These are phyloP conservation scores for Paguma larvata DNA, from an alignment of 2,797 vertebrate genomes.

Conservation along the genomic window DNA sequence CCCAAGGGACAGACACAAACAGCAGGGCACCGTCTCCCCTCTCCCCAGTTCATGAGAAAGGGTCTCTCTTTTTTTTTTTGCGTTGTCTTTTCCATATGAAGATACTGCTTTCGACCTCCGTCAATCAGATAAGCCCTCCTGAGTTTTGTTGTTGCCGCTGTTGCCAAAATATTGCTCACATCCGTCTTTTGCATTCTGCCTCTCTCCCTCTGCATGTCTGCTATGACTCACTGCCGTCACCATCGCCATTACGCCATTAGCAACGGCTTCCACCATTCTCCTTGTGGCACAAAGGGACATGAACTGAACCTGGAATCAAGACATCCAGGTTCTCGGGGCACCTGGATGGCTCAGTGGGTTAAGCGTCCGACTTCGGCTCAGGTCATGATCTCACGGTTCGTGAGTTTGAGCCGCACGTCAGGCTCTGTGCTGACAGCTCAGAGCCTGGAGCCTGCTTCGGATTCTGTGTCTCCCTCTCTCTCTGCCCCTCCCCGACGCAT, in stretches of 20 bases:
- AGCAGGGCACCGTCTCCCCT: neutral
- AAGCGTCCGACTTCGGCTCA: too few species aligned
- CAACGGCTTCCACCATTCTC: neutral
- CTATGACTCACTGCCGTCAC: neutral
- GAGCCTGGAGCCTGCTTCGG: too few species aligned
- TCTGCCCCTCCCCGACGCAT: too few species aligned
- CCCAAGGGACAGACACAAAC: neutral
- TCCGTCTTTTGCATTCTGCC: neutral
- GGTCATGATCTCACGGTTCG: too few species aligned
- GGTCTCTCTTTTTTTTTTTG: neutral
- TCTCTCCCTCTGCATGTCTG: neutral
- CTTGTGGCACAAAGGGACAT: neutral
- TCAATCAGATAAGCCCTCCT: neutral
- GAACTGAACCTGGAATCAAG: neutral
- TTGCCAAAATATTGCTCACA: neutral
- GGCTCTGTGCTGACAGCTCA: too few species aligned
- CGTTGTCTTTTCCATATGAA: neutral
- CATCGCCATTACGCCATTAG: neutral
- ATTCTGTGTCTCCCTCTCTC: too few species aligned
- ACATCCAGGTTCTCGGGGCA: neutral
- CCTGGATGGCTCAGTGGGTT: too few species aligned
- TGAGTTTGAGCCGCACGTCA: too few species aligned
- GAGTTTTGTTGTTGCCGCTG: neutral
- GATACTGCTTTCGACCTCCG: neutral
- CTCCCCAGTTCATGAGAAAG: neutral